Evolutionary conservation across 2,113 vertebrate genomes (phyloP).

Genomic region (Empidonax traillii): DNA sequence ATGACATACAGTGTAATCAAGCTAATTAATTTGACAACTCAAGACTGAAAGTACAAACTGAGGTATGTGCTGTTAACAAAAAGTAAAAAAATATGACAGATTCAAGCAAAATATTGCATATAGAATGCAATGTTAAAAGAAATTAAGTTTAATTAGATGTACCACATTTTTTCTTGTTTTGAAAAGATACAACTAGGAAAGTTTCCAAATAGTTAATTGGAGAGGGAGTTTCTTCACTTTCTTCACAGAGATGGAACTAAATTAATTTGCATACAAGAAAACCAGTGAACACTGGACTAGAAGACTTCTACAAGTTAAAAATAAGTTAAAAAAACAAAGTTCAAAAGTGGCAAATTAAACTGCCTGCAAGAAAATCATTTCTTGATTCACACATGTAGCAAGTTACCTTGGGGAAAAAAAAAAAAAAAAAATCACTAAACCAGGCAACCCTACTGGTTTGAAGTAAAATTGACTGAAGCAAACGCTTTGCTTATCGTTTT

Average conservation of each 20-base stretch:
- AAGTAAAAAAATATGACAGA: background rate
- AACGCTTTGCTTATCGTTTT: background rate
- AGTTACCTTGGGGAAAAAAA: background rate
- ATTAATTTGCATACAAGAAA: background rate
- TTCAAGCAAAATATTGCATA: conserved; percentile 6
- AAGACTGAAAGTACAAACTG: background rate
- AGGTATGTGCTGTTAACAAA: background rate
- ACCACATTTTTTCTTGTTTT: background rate
- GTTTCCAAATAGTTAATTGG: background rate
- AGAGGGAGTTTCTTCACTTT: background rate
- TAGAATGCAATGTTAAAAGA: background rate
- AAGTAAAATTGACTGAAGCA: background rate
- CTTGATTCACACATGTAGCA: background rate
- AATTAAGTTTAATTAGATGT: background rate
- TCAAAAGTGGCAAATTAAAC: background rate
- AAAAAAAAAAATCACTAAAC: background rate
- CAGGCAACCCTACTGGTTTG: background rate
- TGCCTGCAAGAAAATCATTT: background rate
- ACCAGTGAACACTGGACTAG: background rate
- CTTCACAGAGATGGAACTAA: background rate
- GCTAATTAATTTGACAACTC: conserved; percentile 38
- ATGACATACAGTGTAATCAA: background rate
- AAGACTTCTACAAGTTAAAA: background rate
- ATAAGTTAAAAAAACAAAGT: background rate
- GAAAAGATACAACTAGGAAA: background rate